Evolutionary conservation across 2,113 vertebrate genomes (phyloP).

Genomic region (Peromyscus leucopus): DNA sequence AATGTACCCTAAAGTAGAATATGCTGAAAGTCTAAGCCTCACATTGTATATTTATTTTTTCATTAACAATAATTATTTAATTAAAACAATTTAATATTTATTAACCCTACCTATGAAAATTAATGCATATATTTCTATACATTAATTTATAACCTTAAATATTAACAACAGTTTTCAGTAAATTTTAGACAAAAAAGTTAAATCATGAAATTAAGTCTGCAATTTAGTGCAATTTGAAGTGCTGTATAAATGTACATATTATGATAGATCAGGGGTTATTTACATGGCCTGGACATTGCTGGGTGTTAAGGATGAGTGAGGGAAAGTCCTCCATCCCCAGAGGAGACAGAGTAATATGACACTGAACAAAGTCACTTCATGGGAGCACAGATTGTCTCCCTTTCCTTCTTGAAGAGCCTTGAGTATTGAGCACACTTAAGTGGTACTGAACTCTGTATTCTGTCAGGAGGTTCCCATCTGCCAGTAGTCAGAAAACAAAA

Average conservation of each 20-base stretch:
- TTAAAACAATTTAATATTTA: background rate
- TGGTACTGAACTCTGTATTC: background rate
- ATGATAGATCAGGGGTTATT: background rate
- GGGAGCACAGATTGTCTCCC: background rate
- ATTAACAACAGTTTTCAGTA: conserved; percentile 15
- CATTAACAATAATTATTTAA: background rate
- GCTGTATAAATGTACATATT: background rate
- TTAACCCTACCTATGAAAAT: background rate
- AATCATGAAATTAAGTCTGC: background rate
- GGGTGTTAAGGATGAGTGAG: background rate
- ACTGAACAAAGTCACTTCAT: background rate
- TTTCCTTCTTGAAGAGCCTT: background rate
- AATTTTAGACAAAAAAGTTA: background rate
- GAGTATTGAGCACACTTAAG: background rate
- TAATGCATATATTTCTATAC: background rate
- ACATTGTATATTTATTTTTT: background rate
- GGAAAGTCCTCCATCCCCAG: background rate
- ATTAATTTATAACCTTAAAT: background rate
- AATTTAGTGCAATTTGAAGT: conserved; percentile 8
- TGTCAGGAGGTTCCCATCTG: background rate
- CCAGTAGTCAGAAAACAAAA: background rate
- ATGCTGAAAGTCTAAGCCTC: background rate
- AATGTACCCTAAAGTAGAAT: background rate
- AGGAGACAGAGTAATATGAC: background rate
- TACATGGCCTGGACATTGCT: background rate